A percentile compares a stretch with the other conserved stretches of the same genome.
phyloP scores from a whole-genome alignment of 2,797 vertebrate genomes.

The Acipenser oxyrinchus region DNA sequence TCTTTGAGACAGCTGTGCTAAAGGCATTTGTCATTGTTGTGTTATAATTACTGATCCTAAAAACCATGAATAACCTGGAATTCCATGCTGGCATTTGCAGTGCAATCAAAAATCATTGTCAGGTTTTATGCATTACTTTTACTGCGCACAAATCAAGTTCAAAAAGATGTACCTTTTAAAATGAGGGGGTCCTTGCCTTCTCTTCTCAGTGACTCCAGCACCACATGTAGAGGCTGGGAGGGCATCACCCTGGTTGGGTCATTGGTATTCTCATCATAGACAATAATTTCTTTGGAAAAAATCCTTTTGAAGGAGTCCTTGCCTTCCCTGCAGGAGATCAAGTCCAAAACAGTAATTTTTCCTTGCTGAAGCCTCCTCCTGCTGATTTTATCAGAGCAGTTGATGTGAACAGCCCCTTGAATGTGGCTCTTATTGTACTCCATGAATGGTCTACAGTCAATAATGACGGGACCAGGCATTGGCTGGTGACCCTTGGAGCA shows the following conservation, averaged over 20 bases:
- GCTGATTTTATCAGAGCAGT: slow-evolving; percentile 97
- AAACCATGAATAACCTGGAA: too few relatives aligned
- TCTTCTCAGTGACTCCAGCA: slow-evolving; percentile 88
- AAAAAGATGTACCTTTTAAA: slow-evolving; percentile 79
- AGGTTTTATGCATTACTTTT: too few relatives aligned
- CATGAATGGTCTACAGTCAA: slow-evolving; percentile 95
- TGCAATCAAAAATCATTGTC: too few relatives aligned
- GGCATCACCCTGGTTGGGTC: slow-evolving; percentile 81
- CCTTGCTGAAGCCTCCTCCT: slow-evolving; percentile 91
- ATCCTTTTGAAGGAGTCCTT: slow-evolving; percentile 95
- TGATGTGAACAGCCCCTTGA: slow-evolving; percentile 92
- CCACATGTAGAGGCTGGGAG: slow-evolving; percentile 84
- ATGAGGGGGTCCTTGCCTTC: slow-evolving; percentile 95
- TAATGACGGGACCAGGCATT: slow-evolving; percentile 83
- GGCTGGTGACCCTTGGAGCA: slow-evolving; percentile 80
- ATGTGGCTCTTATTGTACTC: slow-evolving; percentile 98
- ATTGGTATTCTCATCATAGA: slow-evolving; percentile 91
- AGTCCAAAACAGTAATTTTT: slow-evolving; percentile 95
- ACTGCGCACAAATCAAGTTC: background rate
- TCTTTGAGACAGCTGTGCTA: too few relatives aligned
- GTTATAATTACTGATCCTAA: too few relatives aligned
- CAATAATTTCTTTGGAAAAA: slow-evolving; percentile 97
- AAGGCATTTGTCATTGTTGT: too few relatives aligned
- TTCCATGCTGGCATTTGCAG: too few relatives aligned
- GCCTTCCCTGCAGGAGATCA: slow-evolving; percentile 89